Evolutionary conservation across 2,888 invertebrate genomes (phyloP), one percentile per base, ranked within the genome.

Genomic region (Gnatocerus cornutus): DNA sequence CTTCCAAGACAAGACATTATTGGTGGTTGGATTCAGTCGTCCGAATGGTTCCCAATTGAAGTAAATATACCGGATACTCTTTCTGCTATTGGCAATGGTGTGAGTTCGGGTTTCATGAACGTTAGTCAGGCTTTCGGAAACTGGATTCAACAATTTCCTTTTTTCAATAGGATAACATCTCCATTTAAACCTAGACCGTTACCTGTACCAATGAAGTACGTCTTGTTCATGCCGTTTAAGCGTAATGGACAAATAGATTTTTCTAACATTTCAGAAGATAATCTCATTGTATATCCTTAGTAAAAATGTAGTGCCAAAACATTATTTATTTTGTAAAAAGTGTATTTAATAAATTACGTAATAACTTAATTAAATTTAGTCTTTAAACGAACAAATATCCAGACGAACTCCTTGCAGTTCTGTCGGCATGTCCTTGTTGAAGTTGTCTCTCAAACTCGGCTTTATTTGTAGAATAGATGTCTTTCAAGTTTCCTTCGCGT

Each of bases 31-130:
- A 88, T 90, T 66, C 86, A 87, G 10, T 81, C 83, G 3, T 86
- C 88, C 16, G 87, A 88, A 0, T 89, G 88, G 78, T 82, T 91
- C 13, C 91, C 91, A 0, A 84, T 91, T 59, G 89, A 90, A 82
- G 82, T 91, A 0, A 91, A 90, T 77, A 88, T 91, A 0, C 90
- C 90, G 1, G 89, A 90, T 74, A 83, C 87, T 0, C 83, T 90
- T 58, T 80, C 84, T 9, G 75, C 76, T 7, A 77, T 83, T 27
- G 78, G 77, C 3, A 73, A 56, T 7, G 76, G 79, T 10, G 50
- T 68, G 8, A 37, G 46, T 3, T 27, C 53, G 1, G 59, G 65
- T 16, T 46, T 58, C 37, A 69, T 39, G 46, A 69, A 69, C 59
- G 16, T 69, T 3, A 48, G 52, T 16, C 41, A 53, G 21, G 55